These are phyloP conservation scores for Leistus spinibarbis DNA, from an alignment of 2,888 invertebrate species.

Conservation along the genomic window DNA sequence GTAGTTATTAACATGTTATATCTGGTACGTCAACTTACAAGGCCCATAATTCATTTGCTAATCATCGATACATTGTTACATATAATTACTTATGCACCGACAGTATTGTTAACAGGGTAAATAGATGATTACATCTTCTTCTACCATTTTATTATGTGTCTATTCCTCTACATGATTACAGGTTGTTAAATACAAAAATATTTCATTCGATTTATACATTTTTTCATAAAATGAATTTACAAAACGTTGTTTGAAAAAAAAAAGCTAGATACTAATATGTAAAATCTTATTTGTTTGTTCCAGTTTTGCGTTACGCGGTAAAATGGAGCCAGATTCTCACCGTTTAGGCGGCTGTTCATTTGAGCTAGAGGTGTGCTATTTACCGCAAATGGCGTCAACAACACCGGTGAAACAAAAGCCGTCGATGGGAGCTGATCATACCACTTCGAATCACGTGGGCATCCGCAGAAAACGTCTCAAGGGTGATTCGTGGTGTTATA, in stretches of 20 bases:
- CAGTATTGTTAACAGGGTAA: background rate
- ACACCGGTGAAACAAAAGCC: conserved; percentile 40
- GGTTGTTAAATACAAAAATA: background rate
- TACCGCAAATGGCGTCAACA: conserved; percentile 55
- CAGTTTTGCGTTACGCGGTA: conserved; percentile 71
- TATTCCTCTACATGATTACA: background rate
- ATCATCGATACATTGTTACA: conserved; percentile 13
- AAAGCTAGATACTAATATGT: background rate
- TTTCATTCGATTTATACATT: background rate
- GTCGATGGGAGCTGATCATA: background rate
- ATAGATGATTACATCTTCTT: background rate
- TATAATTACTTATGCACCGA: conserved; percentile 10
- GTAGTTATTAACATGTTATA: conserved; percentile 16
- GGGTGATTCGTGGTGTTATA: conserved; percentile 82
- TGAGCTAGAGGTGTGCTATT: conserved; percentile 71
- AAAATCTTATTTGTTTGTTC: conserved; percentile 41
- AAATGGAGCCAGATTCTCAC: conserved; percentile 58
- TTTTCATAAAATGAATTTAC: no score
- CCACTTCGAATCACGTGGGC: conserved; percentile 58
- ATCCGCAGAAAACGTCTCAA: conserved; percentile 75
- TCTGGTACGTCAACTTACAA: background rate
- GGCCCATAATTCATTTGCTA: conserved; percentile 11
- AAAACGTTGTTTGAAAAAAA: background rate
- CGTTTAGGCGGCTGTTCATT: conserved; percentile 63
- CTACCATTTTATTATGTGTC: background rate